Conservation (phyloP, 1,140 invertebrate genomes). For the Charaxes varanes region DNA sequence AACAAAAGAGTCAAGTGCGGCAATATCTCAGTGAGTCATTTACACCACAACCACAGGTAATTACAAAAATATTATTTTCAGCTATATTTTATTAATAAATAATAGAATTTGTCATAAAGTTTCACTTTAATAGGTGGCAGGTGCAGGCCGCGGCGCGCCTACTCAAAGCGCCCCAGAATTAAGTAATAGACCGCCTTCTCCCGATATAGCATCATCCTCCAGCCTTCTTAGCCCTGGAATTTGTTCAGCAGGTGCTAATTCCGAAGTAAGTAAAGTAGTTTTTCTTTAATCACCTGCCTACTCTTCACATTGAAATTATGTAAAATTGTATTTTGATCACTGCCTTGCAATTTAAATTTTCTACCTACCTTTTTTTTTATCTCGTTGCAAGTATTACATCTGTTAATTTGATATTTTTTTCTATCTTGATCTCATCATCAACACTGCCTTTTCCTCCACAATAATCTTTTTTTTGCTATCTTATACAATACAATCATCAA, state of each 20-base stretch:
- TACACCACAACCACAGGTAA: conserved; percentile 71
- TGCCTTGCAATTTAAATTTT: too few species aligned
- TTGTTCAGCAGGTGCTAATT: conserved; percentile 83
- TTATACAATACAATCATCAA: too few species aligned
- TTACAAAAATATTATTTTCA: neutral
- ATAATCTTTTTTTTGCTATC: too few species aligned
- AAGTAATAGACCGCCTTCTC: conserved; percentile 66
- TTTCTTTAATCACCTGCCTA: neutral
- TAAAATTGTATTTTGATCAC: too few species aligned
- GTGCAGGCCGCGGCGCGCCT: conserved; percentile 28
- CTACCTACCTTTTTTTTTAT: too few species aligned
- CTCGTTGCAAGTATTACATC: too few species aligned
- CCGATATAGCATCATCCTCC: conserved; percentile 68
- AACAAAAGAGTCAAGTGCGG: conserved; percentile 90
- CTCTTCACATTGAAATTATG: neutral
- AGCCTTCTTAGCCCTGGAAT: conserved; percentile 81
- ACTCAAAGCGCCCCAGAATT: conserved; percentile 57
- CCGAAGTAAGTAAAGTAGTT: conserved; percentile 75
- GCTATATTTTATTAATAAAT: too few species aligned
- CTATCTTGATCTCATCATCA: too few species aligned
- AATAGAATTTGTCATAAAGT: neutral
- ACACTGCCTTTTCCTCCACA: too few species aligned
- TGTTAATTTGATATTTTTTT: too few species aligned
- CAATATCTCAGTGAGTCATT: conserved; percentile 89
- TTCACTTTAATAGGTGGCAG: conserved; percentile 27